A percentile compares a stretch with the other conserved stretches of the same genome.
These are phyloP conservation scores for Galerucella nymphaeae DNA, from an alignment of 2,888 invertebrate species.

Conservation along the genomic window DNA sequence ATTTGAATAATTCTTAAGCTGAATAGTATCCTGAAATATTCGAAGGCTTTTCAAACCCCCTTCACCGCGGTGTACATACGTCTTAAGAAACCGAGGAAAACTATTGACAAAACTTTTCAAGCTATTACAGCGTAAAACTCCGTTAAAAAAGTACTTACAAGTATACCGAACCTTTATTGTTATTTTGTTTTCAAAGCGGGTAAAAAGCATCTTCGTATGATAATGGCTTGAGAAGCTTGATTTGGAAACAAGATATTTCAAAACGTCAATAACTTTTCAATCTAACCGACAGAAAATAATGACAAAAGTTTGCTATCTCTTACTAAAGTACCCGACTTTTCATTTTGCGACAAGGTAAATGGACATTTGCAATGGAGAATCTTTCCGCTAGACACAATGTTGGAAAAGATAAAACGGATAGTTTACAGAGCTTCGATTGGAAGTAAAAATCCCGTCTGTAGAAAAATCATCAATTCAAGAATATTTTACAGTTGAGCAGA, in stretches of 20 bases:
- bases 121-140: no score
- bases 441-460: no score
- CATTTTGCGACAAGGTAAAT: background rate
- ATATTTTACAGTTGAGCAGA: no score
- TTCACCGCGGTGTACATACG: no score
- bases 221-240: background rate
- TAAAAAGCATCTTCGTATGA: background rate
- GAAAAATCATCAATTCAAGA: no score
- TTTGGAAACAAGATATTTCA: background rate
- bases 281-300: background rate
- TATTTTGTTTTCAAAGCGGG: background rate
- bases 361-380: background rate
- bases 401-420: background rate
- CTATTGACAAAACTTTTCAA: background rate
- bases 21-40: background rate
- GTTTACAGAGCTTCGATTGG: no score
- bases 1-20: background rate
- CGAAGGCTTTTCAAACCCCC: background rate
- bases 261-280: no score
- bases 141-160: no score
- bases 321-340: background rate
- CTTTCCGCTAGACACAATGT: background rate
- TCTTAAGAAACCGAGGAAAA: background rate
- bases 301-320: background rate
- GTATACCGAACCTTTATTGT: no score